Evolutionary conservation across 2,797 vertebrate genomes (phyloP), one percentile per base, ranked within the genome.

Genomic region (Sphaeramia orbicularis): DNA sequence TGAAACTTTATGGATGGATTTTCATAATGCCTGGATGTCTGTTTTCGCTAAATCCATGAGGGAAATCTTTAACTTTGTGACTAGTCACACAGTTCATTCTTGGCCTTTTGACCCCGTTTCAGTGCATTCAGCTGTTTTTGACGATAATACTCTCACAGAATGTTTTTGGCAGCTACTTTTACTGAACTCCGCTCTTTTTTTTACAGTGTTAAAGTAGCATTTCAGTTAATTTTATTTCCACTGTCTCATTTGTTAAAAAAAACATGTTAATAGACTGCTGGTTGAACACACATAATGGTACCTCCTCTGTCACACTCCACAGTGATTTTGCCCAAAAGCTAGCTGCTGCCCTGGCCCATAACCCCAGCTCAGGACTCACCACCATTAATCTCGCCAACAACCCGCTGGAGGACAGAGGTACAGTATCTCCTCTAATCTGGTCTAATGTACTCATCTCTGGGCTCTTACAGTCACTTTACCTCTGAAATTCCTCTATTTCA

Each of bases 311-410:
- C 10, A 19, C 15, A 32, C 65, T 47, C 45, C 15, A 7, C 89
- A 98, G 97, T 71, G 97, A 99, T 91, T 99, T 99, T 95, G 96
- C 96, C 74, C 97, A 98, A 91, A 99, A 99, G 84, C 90, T 99
- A 63, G 95, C 97, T 58, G 88, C 87, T 83, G 96, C 97, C 67
- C 93, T 99, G 70, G 92, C 95, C 49, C 95, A 96, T 61, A 98
- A 99, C 87, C 86, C 95, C 76, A 94, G 68, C 95, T 98, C 97
- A 94, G 96, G 96, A 94, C 96, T 99, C 79, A 92, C 96, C 83
- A 96, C 94, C 0, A 95, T 99, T 87, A 97, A 98, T 94, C 96
- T 99, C 81, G 95, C 97, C 78, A 97, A 95, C 91, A 99, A 99
- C 87, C 93, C 95, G 4, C 94, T 99, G 76, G 97, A 99, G 94